These are phyloP conservation scores for Ancistrus triradiatus DNA, from an alignment of 2,113 vertebrate species.

Conservation along the genomic window DNA sequence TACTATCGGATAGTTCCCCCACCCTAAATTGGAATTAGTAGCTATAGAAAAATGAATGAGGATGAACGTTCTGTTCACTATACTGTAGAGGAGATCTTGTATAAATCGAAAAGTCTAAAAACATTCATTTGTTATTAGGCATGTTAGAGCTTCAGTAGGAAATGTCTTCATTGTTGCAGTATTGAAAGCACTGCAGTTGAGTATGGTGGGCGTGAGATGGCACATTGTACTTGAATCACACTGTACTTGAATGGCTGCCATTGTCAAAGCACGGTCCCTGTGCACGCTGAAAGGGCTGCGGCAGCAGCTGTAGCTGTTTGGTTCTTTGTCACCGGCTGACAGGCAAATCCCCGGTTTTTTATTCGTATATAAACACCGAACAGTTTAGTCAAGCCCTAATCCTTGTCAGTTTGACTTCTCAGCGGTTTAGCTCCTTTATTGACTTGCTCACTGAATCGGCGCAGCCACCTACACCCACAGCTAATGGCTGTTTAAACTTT, in stretches of 20 bases:
- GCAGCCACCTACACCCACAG: not conserved
- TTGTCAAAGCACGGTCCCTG: not conserved
- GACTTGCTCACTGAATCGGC: not conserved
- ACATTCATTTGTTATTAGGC: too few relatives aligned
- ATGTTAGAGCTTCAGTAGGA: not conserved
- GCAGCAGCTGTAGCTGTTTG: slow-evolving; percentile 3
- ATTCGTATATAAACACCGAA: not conserved
- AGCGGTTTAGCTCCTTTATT: not conserved
- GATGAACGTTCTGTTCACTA: too few relatives aligned
- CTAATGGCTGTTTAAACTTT: too few relatives aligned
- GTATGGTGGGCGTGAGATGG: too few relatives aligned
- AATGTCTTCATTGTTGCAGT: not conserved
- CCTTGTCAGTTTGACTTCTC: not conserved
- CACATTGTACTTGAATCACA: slow-evolving; percentile 1
- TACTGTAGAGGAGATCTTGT: too few relatives aligned
- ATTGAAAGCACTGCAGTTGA: not conserved
- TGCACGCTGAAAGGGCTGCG: not conserved
- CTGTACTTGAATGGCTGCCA: not conserved
- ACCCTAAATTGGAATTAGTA: too few relatives aligned
- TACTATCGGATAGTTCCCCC: too few relatives aligned
- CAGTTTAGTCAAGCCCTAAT: not conserved
- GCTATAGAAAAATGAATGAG: too few relatives aligned
- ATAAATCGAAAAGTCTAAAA: too few relatives aligned
- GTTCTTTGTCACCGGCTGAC: not conserved
- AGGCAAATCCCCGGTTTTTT: not conserved